phyloP scores from a whole-genome alignment of 1,140 invertebrate species.

The Babylonia areolata region DNA sequence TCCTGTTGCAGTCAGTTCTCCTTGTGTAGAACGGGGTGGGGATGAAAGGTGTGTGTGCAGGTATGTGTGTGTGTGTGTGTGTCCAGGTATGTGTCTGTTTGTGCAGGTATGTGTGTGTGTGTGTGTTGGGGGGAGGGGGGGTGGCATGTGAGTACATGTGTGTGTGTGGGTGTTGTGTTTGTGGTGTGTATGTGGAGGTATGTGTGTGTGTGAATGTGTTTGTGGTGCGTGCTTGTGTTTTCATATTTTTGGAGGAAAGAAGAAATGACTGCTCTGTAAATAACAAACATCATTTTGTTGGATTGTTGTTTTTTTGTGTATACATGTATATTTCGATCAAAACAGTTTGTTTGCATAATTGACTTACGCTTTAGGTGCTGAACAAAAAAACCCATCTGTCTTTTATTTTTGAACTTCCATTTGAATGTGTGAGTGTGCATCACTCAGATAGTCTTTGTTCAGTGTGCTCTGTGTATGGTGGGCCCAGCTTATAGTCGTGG shows the following conservation, averaged over 20 bases:
- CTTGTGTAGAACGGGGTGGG: neutral
- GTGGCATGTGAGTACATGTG: neutral
- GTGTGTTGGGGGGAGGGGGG: too few species aligned
- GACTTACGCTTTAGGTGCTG: constrained; percentile 5
- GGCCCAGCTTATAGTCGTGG: neutral
- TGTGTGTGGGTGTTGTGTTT: too few species aligned
- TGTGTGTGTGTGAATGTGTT: neutral
- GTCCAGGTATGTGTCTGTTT: too few species aligned
- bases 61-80: too few species aligned
- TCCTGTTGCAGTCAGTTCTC: too few species aligned
- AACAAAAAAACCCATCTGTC: neutral
- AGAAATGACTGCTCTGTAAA: neutral
- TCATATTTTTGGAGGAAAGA: neutral
- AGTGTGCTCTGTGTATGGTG: neutral
- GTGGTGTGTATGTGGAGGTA: neutral
- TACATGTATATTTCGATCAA: neutral
- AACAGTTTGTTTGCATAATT: constrained; percentile 2
- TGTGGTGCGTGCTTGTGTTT: neutral
- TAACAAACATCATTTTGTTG: neutral
- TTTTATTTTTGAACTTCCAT: neutral
- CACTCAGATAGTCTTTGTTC: neutral
- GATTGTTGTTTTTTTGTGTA: neutral
- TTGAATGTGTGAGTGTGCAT: neutral
- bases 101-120: neutral
- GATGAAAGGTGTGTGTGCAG: neutral